These are phyloP conservation scores for Oryctes rhinoceros DNA, from an alignment of 1,140 invertebrate genomes.

Conservation along the genomic window DNA sequence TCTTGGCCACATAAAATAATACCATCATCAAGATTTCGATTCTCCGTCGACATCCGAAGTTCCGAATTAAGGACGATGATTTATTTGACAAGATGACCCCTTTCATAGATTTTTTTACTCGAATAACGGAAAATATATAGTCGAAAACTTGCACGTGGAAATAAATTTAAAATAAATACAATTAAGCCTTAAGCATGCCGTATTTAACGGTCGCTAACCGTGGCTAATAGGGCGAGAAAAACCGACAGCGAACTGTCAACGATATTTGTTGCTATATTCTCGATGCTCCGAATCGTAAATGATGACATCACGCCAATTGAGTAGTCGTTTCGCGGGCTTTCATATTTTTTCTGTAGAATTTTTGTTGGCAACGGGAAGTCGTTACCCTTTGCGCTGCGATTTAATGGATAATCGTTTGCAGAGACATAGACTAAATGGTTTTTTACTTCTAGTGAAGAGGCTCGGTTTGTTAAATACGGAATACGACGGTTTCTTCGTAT, in stretches of 20 bases:
- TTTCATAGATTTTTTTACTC: not conserved
- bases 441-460: too few species aligned
- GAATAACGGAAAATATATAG: not conserved
- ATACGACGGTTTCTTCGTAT: too few species aligned
- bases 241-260: constrained; percentile 1
- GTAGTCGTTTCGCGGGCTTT: not conserved
- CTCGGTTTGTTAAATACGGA: too few species aligned
- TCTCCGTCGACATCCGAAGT: not conserved
- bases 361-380: too few species aligned
- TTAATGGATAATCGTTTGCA: too few species aligned
- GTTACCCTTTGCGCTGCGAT: too few species aligned
- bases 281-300: not conserved
- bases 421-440: too few species aligned
- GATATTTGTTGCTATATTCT: constrained; percentile 15
- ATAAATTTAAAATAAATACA: constrained; percentile 31
- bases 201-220: not conserved
- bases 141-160: not conserved
- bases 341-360: too few species aligned
- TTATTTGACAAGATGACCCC: constrained; percentile 19
- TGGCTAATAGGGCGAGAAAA: not conserved
- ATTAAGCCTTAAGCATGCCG: not conserved
- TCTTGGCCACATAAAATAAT: too few species aligned
- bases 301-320: not conserved
- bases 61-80: not conserved
- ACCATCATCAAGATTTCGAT: not conserved